Evolutionary conservation across 1,140 invertebrate species (phyloP), one percentile per base, ranked within the genome.

Genomic region (Lordiphosa mommai): DNA sequence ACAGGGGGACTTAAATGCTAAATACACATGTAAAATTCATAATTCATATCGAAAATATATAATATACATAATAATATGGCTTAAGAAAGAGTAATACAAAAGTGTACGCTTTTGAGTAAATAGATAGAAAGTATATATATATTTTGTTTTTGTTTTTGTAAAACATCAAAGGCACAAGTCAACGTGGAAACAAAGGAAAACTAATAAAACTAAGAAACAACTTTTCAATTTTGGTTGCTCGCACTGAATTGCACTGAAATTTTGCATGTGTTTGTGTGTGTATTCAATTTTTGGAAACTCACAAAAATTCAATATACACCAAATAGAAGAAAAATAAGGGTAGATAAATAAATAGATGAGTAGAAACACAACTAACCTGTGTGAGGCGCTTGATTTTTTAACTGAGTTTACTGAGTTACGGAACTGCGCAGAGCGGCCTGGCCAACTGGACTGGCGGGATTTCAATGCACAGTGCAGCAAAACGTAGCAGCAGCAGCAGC

Each of bases 131-230:
- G 51, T 63, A 29, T n/a, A 57, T 63, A 29, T n/a, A 36, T 20
- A n/a, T 52, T 37, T 49, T 68, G 14, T 46, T 60, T 41, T 56
- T 49, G 10, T 47, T 63, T 16, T 9, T 27, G 27, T 74, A 71
- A 64, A 84, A 84, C 77, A 69, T 73, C 87, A 88, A 88, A 88
- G 87, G 87, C 87, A 88, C 87, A 88, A 88, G 87, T 88, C 84
- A 88, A 88, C 87, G 70, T 88, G 61, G 51, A 76, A 80, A 80
- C 77, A 74, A 82, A 76, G 76, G 61, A 76, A 80, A 87, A 86
- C 79, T 74, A 86, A 79, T 71, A 58, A 68, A 72, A 64, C 65
- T 59, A 56, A 56, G 49, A 34, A 50, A 63, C 64, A 80, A 68
- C 61, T 61, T 73, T 57, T 61, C 33, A 51, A 43, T 52, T 44